These are phyloP conservation scores for Umimayanthus kanabou DNA, from an alignment of 92 coral and sea anemone genomes.

Conservation along the genomic window DNA sequence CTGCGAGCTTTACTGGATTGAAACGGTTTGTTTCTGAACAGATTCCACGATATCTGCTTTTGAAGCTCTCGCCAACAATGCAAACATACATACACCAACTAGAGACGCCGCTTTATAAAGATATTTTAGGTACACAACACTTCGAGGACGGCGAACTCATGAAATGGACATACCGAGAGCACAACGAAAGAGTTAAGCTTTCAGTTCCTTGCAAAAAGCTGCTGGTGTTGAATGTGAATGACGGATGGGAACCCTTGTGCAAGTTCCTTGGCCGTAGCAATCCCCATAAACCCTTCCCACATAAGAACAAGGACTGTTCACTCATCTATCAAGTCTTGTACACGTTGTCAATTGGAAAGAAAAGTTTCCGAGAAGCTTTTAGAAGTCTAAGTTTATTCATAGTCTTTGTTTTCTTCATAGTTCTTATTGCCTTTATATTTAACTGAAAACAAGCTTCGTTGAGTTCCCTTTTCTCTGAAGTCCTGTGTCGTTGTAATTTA, in stretches of 20 bases:
- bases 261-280: conserved; percentile 20
- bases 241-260: conserved; percentile 35
- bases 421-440: not conserved
- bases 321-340: not conserved
- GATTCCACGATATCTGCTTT: conserved; percentile 16
- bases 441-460: not conserved
- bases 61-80: conserved; percentile 31
- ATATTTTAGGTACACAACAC: not conserved
- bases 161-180: conserved; percentile 33
- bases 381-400: not conserved
- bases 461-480: not conserved
- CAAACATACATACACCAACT: not conserved
- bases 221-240: conserved; percentile 13
- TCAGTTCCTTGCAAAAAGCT: conserved; percentile 9
- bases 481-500: not conserved
- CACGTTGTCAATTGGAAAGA: conserved; percentile 20
- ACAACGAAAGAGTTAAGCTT: conserved; percentile 1
- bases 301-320: not conserved
- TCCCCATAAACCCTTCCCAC: conserved; percentile 15
- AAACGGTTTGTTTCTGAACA: not conserved
- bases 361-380: conserved; percentile 16
- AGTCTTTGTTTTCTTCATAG: not conserved
- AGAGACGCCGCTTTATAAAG: conserved; percentile 3
- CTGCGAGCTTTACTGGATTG: not conserved
- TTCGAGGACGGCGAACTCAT: conserved; percentile 27